Conservation (phyloP, 2,888 invertebrate genomes). For the Noctua pronuba region DNA sequence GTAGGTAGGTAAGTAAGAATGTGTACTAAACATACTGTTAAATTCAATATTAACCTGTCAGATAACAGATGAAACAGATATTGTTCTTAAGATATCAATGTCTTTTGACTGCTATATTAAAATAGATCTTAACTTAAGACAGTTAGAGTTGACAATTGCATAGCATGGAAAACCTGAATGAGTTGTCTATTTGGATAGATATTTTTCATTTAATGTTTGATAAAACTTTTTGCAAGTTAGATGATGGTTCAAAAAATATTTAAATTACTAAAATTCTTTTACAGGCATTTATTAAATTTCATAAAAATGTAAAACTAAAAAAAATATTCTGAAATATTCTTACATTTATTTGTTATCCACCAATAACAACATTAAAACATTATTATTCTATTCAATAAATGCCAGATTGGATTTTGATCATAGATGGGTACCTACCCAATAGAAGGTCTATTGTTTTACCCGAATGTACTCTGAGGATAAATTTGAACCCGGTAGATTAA, state of each 20-base stretch:
- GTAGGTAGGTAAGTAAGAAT: background rate
- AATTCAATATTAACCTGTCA: slow-evolving; percentile 51
- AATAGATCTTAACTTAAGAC: background rate
- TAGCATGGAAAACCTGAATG: background rate
- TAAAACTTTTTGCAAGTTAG: slow-evolving; percentile 1
- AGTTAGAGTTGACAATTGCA: background rate
- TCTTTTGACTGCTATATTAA: background rate
- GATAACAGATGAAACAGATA: slow-evolving; percentile 62
- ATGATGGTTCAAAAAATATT: background rate
- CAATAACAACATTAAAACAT: background rate
- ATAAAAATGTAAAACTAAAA: background rate
- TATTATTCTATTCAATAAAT: background rate
- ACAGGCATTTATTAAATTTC: background rate
- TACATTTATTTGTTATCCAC: background rate
- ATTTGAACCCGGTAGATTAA: background rate
- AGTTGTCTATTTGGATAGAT: slow-evolving; percentile 21
- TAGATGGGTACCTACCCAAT: background rate
- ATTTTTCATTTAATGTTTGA: background rate
- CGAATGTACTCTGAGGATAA: too few relatives aligned
- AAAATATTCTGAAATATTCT: too few relatives aligned
- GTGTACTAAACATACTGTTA: slow-evolving; percentile 8
- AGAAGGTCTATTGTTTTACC: background rate
- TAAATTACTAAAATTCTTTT: background rate
- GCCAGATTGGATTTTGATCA: background rate
- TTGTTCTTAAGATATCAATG: slow-evolving; percentile 39